Evolutionary conservation across 2,888 invertebrate species (phyloP).

Genomic region (Halocaridina rubra): DNA sequence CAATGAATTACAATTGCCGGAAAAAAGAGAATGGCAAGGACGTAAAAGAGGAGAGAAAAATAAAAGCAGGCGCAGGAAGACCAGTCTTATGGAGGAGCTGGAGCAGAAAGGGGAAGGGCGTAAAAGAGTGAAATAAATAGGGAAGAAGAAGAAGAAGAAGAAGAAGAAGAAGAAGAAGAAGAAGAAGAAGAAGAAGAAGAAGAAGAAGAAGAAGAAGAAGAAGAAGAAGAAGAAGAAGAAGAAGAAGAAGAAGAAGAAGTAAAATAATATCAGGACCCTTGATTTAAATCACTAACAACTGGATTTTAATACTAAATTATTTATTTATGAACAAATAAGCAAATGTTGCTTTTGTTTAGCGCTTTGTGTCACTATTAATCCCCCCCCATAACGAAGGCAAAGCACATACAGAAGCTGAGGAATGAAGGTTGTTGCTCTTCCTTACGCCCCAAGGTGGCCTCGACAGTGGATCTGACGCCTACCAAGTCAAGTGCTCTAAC

Average conservation of each 20-base stretch:
- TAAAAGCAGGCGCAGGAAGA: background rate
- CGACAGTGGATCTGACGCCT: no score
- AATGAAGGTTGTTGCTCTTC: no score
- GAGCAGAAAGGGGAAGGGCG: background rate
- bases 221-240: background rate
- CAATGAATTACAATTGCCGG: no score
- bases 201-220: background rate
- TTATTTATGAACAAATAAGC: no score
- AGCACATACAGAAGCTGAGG: no score
- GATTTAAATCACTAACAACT: no score
- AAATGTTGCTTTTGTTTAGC: no score
- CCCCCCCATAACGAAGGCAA: no score
- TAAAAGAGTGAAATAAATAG: background rate
- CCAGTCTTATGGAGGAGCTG: background rate
- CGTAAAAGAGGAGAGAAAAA: background rate
- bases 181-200: background rate
- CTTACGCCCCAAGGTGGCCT: no score
- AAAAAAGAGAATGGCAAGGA: background rate
- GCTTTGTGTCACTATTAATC: no score
- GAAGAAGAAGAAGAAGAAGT: background rate
- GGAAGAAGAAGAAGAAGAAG: background rate
- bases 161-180: background rate
- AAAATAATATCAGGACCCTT: background rate
- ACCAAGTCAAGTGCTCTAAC: no score
- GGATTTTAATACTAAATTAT: no score